Evolutionary conservation across 2,113 vertebrate species (phyloP).

Genomic region (Pipa parva): DNA sequence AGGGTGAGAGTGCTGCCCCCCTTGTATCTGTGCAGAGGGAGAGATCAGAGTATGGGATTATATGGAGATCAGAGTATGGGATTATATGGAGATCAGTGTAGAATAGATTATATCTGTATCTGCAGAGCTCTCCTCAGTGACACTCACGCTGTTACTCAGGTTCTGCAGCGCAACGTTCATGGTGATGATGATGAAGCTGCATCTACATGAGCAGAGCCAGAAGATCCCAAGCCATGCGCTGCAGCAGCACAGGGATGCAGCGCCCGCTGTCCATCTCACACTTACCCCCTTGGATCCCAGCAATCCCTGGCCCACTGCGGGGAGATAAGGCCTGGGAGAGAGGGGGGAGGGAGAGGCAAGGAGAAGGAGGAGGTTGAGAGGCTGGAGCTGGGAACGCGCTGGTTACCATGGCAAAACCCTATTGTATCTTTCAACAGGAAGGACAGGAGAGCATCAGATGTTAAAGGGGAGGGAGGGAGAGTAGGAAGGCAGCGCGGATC

Average conservation of each 20-base stretch:
- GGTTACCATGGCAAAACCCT: constrained; percentile 43
- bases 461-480: constrained; percentile 14
- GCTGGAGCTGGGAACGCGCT: constrained; percentile 26
- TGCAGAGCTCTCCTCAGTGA: neutral
- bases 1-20: too few relatives aligned
- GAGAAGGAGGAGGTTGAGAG: neutral
- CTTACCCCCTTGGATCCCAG: constrained; percentile 22
- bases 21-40: too few relatives aligned
- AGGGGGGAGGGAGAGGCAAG: constrained; percentile 5
- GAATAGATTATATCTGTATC: neutral
- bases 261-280: constrained; percentile 32
- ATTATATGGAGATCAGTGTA: too few relatives aligned
- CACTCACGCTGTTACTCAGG: constrained; percentile 52
- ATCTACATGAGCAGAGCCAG: constrained; percentile 27
- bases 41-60: too few relatives aligned
- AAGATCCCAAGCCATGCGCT: constrained; percentile 27
- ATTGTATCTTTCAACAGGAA: constrained; percentile 42
- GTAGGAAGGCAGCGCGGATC: too few relatives aligned
- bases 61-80: too few relatives aligned
- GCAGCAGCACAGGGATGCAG: constrained; percentile 31
- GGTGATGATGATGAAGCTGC: constrained; percentile 44
- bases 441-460: constrained; percentile 35
- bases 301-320: constrained; percentile 35
- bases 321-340: constrained; percentile 39
- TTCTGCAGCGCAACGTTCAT: constrained; percentile 67